Base-by-base conservation (phyloP, 2,888 invertebrate genomes). In the Lasioglossum villosulum region DNA sequence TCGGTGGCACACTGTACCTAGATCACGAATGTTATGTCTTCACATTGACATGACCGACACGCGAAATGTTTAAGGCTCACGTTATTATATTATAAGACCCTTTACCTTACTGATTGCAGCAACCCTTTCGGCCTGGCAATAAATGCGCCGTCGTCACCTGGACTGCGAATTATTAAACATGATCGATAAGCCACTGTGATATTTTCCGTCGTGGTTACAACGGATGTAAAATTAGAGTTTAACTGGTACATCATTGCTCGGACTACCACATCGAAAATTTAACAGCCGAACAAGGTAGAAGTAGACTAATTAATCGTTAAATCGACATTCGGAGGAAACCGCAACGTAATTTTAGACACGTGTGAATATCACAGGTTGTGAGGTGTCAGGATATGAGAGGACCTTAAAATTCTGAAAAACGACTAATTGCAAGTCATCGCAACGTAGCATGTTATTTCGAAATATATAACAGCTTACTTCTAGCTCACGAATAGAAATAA, bases 31-130 rank as follows among this genome's bases (percentile, higher is more conserved):
- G 84, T 80, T 87, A 86, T 84, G 82, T 87, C 75, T 85, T 81
- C 68, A 27, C 83, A 78, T 71, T 68, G 48, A 77, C 81, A 83
- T 83, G 78, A 77, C 81, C 68, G 86, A 80, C 91, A 91, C 84
- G 89, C 89, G 77, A 91, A 91, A 89, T 84, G 70, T 70, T 81
- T 83, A 59, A 83, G 75, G 75, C 82, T 87, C 89, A 72, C 83
- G 84, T 83, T 88, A 78, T 87, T 84, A 82, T 72, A 71, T 84
- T 82, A 42, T 56, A 77, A 84, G 66, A 75, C 37, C 37, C 34
- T 23, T 72, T 37, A 6, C 23, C 23, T 34, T 34, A 23, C 37
- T 10, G 39, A 68, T 37, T 68, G 37, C 68, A 4, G 39, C 39
- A n/a, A 70, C 37, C 23, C 23, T 39, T 70, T 70, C 8, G 23